Evolutionary conservation across 2,888 invertebrate genomes (phyloP).

Genomic region (Nymphalis urticae): DNA sequence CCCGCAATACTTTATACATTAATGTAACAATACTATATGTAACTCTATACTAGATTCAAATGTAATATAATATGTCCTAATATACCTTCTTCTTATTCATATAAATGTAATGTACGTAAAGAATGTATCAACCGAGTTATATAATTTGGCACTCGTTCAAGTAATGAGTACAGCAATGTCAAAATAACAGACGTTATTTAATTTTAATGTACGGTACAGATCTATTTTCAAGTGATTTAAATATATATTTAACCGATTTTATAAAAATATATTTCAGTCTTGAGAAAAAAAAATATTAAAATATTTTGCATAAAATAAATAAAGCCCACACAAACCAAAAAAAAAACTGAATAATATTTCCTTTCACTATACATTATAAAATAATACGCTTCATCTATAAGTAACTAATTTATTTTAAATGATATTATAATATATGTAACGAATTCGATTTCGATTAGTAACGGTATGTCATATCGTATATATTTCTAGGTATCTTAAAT

Average conservation of each 20-base stretch:
- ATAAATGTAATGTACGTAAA: conserved; percentile 2
- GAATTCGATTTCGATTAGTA: background rate
- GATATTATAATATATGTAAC: background rate
- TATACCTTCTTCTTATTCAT: background rate
- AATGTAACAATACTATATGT: no score
- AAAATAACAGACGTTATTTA: conserved; percentile 25
- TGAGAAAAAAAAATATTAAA: conserved; percentile 5
- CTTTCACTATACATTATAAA: background rate
- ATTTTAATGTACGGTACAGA: conserved; percentile 20
- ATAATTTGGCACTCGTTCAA: conserved; percentile 32
- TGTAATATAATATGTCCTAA: background rate
- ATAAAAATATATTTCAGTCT: conserved; percentile 3
- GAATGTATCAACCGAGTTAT: conserved; percentile 23
- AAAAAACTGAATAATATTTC: background rate
- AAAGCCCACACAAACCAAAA: conserved; percentile 2
- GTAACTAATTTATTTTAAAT: background rate
- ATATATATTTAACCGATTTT: conserved; percentile 6
- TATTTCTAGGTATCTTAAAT: conserved; percentile 9
- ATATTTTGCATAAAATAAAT: conserved; percentile 14
- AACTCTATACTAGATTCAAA: background rate
- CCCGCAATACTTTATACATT: no score
- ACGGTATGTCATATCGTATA: conserved; percentile 1
- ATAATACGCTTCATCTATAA: background rate
- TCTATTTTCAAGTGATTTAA: conserved; percentile 17
- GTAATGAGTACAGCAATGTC: conserved; percentile 15